These are phyloP conservation scores for Ryuthela nishihirai DNA, from an alignment of 2,888 invertebrate genomes.

Conservation along the genomic window DNA sequence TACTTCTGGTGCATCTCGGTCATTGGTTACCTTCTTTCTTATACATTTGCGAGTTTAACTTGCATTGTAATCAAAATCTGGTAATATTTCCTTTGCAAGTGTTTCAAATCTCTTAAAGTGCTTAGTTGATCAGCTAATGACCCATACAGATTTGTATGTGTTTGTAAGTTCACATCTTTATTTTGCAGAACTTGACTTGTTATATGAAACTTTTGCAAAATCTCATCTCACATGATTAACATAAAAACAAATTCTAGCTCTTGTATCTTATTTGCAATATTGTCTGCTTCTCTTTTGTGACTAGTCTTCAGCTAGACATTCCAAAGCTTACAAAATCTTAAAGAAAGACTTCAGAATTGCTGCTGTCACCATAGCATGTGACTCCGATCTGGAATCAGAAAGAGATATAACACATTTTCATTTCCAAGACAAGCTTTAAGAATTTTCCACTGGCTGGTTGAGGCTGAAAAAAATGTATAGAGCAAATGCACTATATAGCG, in stretches of 20 bases:
- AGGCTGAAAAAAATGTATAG: slow-evolving; percentile 2
- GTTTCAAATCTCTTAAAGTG: not conserved
- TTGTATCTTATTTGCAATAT: no score
- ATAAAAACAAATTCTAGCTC: not conserved
- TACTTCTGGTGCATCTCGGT: not conserved
- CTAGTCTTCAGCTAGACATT: not conserved
- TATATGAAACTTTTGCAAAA: not conserved
- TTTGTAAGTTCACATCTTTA: not conserved
- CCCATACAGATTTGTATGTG: not conserved
- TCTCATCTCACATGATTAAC: not conserved
- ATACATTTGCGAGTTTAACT: not conserved
- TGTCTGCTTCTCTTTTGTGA: not conserved
- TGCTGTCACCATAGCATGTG: not conserved
- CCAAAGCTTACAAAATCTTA: not conserved
- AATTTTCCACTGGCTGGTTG: not conserved
- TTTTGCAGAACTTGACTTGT: not conserved
- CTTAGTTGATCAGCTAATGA: no score
- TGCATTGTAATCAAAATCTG: slow-evolving; percentile 1
- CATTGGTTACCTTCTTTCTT: not conserved
- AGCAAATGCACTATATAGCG: not conserved
- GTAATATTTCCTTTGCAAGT: slow-evolving; percentile 2
- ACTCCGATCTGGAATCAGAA: not conserved
- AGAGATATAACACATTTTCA: not conserved
- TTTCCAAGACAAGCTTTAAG: not conserved
- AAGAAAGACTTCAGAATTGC: not conserved